Evolutionary conservation across 35 echinoderm and acorn worm species (phyloP).

Genomic region (Holothuria glaberrima): DNA sequence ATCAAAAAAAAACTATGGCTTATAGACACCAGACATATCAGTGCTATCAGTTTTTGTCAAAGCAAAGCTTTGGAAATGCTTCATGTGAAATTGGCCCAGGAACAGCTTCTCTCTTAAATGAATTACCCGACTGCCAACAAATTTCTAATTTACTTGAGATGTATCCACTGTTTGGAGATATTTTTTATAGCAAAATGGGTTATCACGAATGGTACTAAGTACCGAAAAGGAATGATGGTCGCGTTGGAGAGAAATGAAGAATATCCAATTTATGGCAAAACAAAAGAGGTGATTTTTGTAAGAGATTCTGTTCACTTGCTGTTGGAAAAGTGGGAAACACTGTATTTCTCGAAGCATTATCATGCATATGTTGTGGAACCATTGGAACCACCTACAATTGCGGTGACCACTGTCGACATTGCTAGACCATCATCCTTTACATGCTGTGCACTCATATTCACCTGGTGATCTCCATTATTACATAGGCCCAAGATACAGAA

Average conservation of each 20-base stretch:
- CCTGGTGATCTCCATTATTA: conserved; percentile 15
- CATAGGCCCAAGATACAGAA: conserved; percentile 33
- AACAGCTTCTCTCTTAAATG: neutral
- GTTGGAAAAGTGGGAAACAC: conserved; percentile 29
- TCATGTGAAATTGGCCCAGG: conserved; percentile 63
- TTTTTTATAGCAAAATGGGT: conserved; percentile 34
- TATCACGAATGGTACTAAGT: neutral
- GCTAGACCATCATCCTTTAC: neutral
- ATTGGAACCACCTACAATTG: neutral
- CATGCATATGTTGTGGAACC: conserved; percentile 26
- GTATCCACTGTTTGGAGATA: neutral
- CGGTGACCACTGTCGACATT: neutral
- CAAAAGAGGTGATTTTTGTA: conserved; percentile 22
- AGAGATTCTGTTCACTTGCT: conserved; percentile 9
- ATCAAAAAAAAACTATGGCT: conserved; percentile 48
- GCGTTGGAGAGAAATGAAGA: neutral
- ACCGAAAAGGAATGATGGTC: conserved; percentile 19
- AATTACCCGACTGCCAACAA: conserved; percentile 2
- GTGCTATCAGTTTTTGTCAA: conserved; percentile 55
- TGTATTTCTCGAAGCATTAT: conserved; percentile 14
- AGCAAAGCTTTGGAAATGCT: neutral
- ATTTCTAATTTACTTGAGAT: neutral
- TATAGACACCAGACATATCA: conserved; percentile 61
- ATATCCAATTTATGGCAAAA: conserved; percentile 19
- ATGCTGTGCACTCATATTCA: conserved; percentile 3